These are phyloP conservation scores for Sciurus vulgaris DNA, from an alignment of 2,797 vertebrate species.

Conservation along the genomic window DNA sequence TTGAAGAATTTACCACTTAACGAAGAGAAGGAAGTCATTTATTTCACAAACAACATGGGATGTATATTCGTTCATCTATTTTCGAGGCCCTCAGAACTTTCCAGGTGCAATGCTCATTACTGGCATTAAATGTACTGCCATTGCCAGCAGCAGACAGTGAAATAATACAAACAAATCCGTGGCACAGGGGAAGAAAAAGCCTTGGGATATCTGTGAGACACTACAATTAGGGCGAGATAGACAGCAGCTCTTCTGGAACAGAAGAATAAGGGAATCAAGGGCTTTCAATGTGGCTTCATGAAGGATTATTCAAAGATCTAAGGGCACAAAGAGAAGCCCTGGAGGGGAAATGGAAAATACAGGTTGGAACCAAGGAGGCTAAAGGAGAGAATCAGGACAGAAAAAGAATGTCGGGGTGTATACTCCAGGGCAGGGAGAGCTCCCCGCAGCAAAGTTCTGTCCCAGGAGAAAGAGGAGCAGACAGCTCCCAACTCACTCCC, in stretches of 20 bases:
- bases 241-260: slow-evolving; percentile 55
- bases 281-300: slow-evolving; percentile 74
- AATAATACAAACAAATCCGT: slow-evolving; percentile 73
- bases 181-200: slow-evolving; percentile 37
- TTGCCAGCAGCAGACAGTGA: slow-evolving; percentile 73
- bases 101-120: slow-evolving; percentile 73
- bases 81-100: slow-evolving; percentile 64
- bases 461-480: not conserved
- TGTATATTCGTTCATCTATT: slow-evolving; percentile 69
- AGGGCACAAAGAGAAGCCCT: slow-evolving; percentile 76
- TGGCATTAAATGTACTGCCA: slow-evolving; percentile 45
- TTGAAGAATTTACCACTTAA: slow-evolving; percentile 24
- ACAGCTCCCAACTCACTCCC: not conserved
- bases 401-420: not conserved
- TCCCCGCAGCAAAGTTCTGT: not conserved
- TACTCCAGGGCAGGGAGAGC: not conserved
- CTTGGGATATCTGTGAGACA: slow-evolving; percentile 69
- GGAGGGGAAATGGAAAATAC: slow-evolving; percentile 66
- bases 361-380: slow-evolving; percentile 57
- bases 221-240: slow-evolving; percentile 61
- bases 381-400: slow-evolving; percentile 20
- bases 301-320: slow-evolving; percentile 79
- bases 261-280: slow-evolving; percentile 68
- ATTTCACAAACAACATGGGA: slow-evolving; percentile 44
- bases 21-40: slow-evolving; percentile 47